Conservation (phyloP, 2,113 vertebrate species). For the Neomonachus schauinslandi region DNA sequence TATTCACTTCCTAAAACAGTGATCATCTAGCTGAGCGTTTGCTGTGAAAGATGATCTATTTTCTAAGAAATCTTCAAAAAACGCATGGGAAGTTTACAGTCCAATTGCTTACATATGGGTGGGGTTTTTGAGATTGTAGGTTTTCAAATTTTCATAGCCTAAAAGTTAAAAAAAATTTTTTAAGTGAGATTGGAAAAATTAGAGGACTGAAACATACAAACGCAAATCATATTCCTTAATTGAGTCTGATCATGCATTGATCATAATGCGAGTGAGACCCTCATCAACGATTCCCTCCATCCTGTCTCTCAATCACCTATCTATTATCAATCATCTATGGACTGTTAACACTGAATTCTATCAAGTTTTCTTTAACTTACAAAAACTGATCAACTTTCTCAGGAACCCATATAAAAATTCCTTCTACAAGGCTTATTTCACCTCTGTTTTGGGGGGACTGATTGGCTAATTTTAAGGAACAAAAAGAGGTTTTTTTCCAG, state of each 20-base stretch:
- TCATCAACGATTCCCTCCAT: background rate
- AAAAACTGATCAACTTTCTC: background rate
- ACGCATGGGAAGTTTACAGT: background rate
- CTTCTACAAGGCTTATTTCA: background rate
- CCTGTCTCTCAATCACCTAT: background rate
- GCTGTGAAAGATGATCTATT: background rate
- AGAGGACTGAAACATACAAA: background rate
- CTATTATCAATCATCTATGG: background rate
- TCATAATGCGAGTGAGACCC: background rate
- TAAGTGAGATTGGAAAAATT: background rate
- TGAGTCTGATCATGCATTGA: background rate
- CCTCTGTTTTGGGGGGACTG: background rate
- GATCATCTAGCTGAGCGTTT: background rate
- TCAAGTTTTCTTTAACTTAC: background rate
- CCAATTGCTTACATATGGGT: background rate
- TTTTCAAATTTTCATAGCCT: background rate
- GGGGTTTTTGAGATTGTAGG: background rate
- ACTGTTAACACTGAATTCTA: background rate
- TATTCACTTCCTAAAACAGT: background rate
- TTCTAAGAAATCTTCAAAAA: slow-evolving; percentile 14
- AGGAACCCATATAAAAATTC: background rate
- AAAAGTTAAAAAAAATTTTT: background rate
- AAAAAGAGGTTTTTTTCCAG: background rate
- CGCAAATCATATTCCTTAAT: background rate
- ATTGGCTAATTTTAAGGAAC: background rate